Evolutionary conservation across 23 tunicate species (phyloP).

Genomic region (Ciona savignyi): DNA sequence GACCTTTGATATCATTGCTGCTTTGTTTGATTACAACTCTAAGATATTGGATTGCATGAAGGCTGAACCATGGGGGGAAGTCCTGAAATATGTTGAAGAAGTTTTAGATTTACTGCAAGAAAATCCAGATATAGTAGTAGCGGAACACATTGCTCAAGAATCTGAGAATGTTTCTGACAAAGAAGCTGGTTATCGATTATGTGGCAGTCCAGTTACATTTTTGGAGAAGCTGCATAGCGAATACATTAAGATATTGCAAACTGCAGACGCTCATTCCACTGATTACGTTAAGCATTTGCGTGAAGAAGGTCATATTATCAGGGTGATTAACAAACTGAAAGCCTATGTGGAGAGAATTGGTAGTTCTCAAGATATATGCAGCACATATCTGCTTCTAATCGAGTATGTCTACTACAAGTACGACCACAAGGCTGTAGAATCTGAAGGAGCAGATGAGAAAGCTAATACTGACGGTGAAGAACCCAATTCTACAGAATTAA

Average conservation of each 20-base stretch:
- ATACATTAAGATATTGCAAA: constrained; percentile 76
- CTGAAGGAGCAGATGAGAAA: constrained; percentile 13
- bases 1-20: constrained; percentile 50
- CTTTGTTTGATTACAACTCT: constrained; percentile 81
- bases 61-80: constrained; percentile 78
- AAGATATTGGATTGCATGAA: constrained; percentile 91
- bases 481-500: constrained; percentile 13
- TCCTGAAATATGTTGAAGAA: constrained; percentile 40
- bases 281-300: constrained; percentile 64
- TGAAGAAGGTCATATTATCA: constrained; percentile 48
- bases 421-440: constrained; percentile 33
- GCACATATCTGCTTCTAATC: constrained; percentile 56
- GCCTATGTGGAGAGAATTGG: constrained; percentile 40
- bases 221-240: constrained; percentile 77
- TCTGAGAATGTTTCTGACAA: constrained; percentile 62
- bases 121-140: constrained; percentile 53
- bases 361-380: constrained; percentile 54
- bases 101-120: constrained; percentile 32
- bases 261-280: constrained; percentile 87
- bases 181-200: constrained; percentile 53
- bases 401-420: constrained; percentile 86
- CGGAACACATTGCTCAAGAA: constrained; percentile 43
- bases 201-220: constrained; percentile 63
- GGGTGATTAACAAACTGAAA: constrained; percentile 48
- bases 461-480: background rate